Percentiles rank a stretch among this genome's conserved stretches.
phyloP scores from a whole-genome alignment of 2,113 vertebrate genomes.

The Prolemur simus region DNA sequence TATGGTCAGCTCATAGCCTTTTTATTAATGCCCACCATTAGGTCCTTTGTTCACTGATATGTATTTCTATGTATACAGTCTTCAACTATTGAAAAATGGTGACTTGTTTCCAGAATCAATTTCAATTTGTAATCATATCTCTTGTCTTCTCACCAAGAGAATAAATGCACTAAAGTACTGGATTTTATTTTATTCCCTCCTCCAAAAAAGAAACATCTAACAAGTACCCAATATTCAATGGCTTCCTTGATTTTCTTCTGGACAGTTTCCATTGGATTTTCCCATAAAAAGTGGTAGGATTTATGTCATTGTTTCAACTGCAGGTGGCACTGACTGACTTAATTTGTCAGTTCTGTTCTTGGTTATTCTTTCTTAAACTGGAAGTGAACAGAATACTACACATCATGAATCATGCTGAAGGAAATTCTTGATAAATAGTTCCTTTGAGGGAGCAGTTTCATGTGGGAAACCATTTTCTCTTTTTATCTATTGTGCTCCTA shows the following conservation, averaged over 20 bases:
- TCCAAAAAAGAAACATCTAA: neutral
- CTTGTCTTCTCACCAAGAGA: neutral
- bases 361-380: conserved; percentile 39
- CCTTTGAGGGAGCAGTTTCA: conserved; percentile 49
- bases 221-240: neutral
- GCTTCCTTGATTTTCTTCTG: conserved; percentile 24
- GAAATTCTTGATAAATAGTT: conserved; percentile 44
- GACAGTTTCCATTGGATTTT: neutral
- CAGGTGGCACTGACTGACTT: conserved; percentile 67
- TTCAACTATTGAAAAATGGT: neutral
- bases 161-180: neutral
- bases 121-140: neutral
- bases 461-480: conserved; percentile 61
- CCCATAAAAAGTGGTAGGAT: neutral
- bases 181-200: neutral
- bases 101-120: neutral
- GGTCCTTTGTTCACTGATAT: neutral
- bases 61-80: neutral
- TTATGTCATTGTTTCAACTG: conserved; percentile 36
- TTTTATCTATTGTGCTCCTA: conserved; percentile 55
- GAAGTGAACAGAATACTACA: conserved; percentile 25
- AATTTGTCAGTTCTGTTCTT: conserved; percentile 31
- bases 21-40: neutral
- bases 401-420: conserved; percentile 59
- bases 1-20: neutral